These are phyloP conservation scores for Agrochola macilenta DNA, from an alignment of 2,888 invertebrate genomes.

Conservation along the genomic window DNA sequence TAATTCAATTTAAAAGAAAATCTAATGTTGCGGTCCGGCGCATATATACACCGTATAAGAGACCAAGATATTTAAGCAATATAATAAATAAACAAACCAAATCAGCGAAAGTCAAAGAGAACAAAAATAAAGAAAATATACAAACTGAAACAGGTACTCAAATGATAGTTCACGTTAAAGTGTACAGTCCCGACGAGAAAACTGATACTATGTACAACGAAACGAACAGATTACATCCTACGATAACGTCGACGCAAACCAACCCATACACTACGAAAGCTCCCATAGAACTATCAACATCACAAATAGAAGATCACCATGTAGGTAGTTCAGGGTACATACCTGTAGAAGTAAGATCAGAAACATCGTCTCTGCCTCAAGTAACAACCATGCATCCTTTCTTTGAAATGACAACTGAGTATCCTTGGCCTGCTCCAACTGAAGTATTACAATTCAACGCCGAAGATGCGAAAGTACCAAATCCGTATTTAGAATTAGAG, in stretches of 20 bases:
- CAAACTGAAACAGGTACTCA: conserved; percentile 81
- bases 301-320: conserved; percentile 84
- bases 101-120: conserved; percentile 33
- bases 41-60: conserved; percentile 73
- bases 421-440: conserved; percentile 73
- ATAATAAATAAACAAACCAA: conserved; percentile 55
- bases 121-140: conserved; percentile 52
- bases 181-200: conserved; percentile 85
- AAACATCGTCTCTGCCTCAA: conserved; percentile 61
- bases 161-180: conserved; percentile 92
- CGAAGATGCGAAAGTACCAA: conserved; percentile 85
- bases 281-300: conserved; percentile 75
- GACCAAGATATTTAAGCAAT: conserved; percentile 64
- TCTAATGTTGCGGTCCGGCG: conserved; percentile 72
- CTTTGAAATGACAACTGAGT: conserved; percentile 73
- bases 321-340: conserved; percentile 85
- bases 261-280: conserved; percentile 71
- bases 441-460: conserved; percentile 83
- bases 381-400: conserved; percentile 71
- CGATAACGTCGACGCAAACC: conserved; percentile 54
- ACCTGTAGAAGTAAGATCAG: conserved; percentile 70
- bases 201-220: conserved; percentile 56
- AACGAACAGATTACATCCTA: conserved; percentile 54
- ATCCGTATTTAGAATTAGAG: conserved; percentile 74
- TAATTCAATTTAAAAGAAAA: conserved; percentile 83